Percentiles rank a stretch among this genome's conserved stretches.
These are phyloP conservation scores for Anguilla megastoma DNA, from an alignment of 2,797 vertebrate genomes.

Conservation along the genomic window DNA sequence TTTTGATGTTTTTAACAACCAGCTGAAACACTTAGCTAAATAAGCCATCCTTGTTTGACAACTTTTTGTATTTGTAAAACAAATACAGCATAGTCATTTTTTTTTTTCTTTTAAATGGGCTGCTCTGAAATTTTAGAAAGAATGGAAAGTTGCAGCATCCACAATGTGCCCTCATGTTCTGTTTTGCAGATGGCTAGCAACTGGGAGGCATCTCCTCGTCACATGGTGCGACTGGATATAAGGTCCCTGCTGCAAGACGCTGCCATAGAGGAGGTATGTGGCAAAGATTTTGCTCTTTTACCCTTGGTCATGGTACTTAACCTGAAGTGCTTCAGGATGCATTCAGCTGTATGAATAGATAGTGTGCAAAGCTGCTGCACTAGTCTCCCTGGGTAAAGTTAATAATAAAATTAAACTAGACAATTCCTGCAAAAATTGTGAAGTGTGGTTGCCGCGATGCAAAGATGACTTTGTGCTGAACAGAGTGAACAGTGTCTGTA, in stretches of 20 bases:
- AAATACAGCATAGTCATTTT: not conserved
- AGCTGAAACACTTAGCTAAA: not conserved
- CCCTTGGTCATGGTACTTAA: not conserved
- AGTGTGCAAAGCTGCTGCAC: not conserved
- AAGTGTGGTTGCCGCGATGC: no score
- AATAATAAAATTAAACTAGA: not conserved
- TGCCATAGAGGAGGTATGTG: conserved; percentile 92
- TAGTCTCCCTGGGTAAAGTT: not conserved
- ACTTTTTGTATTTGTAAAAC: not conserved
- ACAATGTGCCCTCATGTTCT: conserved; percentile 29
- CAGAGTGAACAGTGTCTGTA: no score
- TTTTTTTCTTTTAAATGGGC: not conserved
- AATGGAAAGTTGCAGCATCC: not conserved
- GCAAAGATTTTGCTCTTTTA: not conserved
- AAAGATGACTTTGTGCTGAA: no score
- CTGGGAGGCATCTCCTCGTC: conserved; percentile 93
- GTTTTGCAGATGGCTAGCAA: conserved; percentile 84
- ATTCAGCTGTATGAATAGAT: not conserved
- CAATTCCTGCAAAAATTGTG: no score
- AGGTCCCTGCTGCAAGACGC: conserved; percentile 95
- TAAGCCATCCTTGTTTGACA: not conserved
- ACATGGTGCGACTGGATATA: conserved; percentile 96
- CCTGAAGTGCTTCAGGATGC: not conserved
- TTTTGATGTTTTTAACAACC: no score
- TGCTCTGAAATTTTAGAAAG: not conserved